These are phyloP conservation scores for Zaprionus ghesquierei DNA, from an alignment of 1,140 invertebrate genomes.

Conservation along the genomic window DNA sequence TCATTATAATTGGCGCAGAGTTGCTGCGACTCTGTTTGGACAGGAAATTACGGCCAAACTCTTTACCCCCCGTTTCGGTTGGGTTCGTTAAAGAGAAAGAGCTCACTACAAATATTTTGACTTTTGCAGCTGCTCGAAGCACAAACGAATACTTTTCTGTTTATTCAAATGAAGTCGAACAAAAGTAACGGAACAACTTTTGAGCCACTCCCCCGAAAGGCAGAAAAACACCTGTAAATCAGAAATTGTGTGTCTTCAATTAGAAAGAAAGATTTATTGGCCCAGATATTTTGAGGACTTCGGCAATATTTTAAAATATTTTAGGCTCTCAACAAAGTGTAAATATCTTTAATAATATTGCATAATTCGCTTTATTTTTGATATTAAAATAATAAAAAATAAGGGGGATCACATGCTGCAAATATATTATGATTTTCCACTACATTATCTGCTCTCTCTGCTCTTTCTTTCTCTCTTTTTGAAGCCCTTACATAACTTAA, in stretches of 20 bases:
- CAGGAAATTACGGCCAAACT: conserved; percentile 51
- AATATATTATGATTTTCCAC: background rate
- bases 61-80: background rate
- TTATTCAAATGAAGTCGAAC: conserved; percentile 37
- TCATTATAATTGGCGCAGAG: conserved; percentile 61
- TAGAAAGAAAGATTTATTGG: background rate
- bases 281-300: background rate
- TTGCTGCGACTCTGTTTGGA: conserved; percentile 39
- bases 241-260: background rate
- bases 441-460: background rate
- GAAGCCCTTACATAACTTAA: background rate
- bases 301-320: too few relatives aligned
- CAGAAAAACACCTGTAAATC: background rate
- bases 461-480: too few relatives aligned
- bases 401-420: background rate
- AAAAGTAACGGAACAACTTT: conserved; percentile 7
- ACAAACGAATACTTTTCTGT: conserved; percentile 24
- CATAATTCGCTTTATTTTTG: background rate
- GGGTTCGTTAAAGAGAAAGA: conserved; percentile 21
- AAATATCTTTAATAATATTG: background rate
- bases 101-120: conserved; percentile 31
- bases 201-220: background rate
- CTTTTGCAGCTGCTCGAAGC: conserved; percentile 34
- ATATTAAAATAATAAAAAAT: too few relatives aligned
- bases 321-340: too few relatives aligned